phyloP scores from a whole-genome alignment of 2,113 vertebrate species.

The Shinisaurus crocodilurus region DNA sequence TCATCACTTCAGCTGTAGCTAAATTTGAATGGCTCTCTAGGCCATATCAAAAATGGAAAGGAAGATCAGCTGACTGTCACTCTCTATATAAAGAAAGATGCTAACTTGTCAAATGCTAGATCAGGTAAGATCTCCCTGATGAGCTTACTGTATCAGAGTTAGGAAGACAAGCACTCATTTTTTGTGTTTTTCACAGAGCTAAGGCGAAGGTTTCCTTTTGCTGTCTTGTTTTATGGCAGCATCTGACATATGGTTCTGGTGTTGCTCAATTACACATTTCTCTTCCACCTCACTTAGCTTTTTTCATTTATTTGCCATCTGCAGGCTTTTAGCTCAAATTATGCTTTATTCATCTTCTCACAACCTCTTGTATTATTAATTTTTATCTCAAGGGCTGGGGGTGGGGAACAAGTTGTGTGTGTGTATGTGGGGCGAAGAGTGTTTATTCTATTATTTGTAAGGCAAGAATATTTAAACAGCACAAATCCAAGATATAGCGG shows the following conservation, averaged over 20 bases:
- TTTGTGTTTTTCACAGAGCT: slow-evolving; percentile 50
- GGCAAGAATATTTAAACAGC: slow-evolving; percentile 66
- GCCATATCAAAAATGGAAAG: not conserved
- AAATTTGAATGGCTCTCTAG: slow-evolving; percentile 47
- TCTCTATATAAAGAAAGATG: slow-evolving; percentile 49
- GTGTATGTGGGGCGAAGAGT: slow-evolving; percentile 40
- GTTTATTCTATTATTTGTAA: slow-evolving; percentile 54
- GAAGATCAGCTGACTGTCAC: slow-evolving; percentile 38
- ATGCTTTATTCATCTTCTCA: slow-evolving; percentile 68
- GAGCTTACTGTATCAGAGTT: slow-evolving; percentile 46
- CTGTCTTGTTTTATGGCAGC: slow-evolving; percentile 50
- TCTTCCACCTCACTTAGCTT: slow-evolving; percentile 72
- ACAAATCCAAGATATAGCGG: slow-evolving; percentile 41
- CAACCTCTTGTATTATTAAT: slow-evolving; percentile 57
- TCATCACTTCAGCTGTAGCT: slow-evolving; percentile 46
- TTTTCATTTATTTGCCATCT: slow-evolving; percentile 78
- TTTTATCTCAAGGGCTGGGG: slow-evolving; percentile 52
- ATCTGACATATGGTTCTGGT: slow-evolving; percentile 66
- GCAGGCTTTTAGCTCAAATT: slow-evolving; percentile 70
- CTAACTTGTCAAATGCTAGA: slow-evolving; percentile 62
- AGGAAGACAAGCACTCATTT: slow-evolving; percentile 13
- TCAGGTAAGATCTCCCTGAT: slow-evolving; percentile 48
- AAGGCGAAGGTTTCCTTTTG: slow-evolving; percentile 50
- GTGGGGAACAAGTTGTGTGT: not conserved
- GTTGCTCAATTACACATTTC: slow-evolving; percentile 70